Evolutionary conservation across 1,140 invertebrate genomes (phyloP).

Genomic region (Bradynema listronoti): DNA sequence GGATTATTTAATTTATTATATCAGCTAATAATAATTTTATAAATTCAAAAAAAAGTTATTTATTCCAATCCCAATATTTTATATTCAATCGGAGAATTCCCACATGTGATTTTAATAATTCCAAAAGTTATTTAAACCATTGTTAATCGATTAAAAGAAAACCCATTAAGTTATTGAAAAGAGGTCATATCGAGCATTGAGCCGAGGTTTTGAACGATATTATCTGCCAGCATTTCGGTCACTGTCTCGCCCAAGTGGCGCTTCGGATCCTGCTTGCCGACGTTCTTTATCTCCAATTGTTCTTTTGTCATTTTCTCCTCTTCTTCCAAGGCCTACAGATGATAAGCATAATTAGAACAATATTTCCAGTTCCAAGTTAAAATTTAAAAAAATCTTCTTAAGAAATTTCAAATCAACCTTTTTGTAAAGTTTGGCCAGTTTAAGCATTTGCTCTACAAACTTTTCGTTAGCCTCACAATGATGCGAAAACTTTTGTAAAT

Average conservation of each 20-base stretch:
- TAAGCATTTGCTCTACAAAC: slow-evolving; percentile 89
- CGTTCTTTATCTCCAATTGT: slow-evolving; percentile 97
- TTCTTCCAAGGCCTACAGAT: slow-evolving; percentile 81
- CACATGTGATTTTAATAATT: background rate
- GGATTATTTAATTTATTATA: too few species aligned
- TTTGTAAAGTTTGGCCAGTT: slow-evolving; percentile 94
- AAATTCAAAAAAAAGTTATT: too few species aligned
- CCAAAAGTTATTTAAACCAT: background rate
- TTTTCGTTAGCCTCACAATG: slow-evolving; percentile 79
- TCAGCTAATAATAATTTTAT: too few species aligned
- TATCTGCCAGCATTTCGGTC: slow-evolving; percentile 88
- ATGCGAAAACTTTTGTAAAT: slow-evolving; percentile 83
- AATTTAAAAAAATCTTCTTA: background rate
- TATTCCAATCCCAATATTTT: too few species aligned
- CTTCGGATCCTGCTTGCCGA: slow-evolving; percentile 98
- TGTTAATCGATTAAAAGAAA: background rate
- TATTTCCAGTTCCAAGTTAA: too few species aligned
- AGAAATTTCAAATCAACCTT: slow-evolving; percentile 65
- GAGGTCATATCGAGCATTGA: slow-evolving; percentile 90
- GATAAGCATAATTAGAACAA: too few species aligned
- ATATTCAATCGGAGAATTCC: background rate
- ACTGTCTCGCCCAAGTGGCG: slow-evolving; percentile 97
- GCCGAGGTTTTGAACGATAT: slow-evolving; percentile 95
- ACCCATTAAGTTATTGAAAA: slow-evolving; percentile 29
- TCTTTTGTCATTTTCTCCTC: slow-evolving; percentile 99